phyloP scores from a whole-genome alignment of 2,888 invertebrate species.

The Blastobasis lacticolella region DNA sequence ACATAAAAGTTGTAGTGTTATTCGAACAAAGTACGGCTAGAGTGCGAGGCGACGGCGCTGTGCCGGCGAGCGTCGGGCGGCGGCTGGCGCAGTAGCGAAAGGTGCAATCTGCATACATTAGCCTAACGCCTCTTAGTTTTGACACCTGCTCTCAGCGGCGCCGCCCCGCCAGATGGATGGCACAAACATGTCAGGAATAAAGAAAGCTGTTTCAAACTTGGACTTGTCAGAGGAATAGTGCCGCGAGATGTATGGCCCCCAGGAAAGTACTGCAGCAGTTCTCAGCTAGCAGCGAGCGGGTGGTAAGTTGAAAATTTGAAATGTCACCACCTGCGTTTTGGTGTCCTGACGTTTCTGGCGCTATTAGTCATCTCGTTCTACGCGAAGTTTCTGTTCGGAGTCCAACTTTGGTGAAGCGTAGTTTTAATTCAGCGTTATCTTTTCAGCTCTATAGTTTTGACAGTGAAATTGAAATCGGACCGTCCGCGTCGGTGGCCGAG shows the following conservation, averaged over 20 bases:
- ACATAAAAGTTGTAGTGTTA: slow-evolving; percentile 20
- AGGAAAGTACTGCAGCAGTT: neutral
- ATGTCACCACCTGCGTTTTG: too few relatives aligned
- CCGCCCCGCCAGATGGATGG: slow-evolving; percentile 50
- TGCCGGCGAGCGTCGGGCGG: slow-evolving; percentile 28
- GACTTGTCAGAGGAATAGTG: slow-evolving; percentile 23
- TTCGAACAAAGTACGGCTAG: slow-evolving; percentile 31
- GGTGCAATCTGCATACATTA: slow-evolving; percentile 74
- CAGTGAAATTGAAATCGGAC: too few relatives aligned
- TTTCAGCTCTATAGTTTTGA: too few relatives aligned
- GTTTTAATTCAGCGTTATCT: too few relatives aligned
- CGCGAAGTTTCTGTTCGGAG: slow-evolving; percentile 11
- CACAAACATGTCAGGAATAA: slow-evolving; percentile 60
- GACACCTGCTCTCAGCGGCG: slow-evolving; percentile 64
- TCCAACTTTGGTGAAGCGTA: too few relatives aligned
- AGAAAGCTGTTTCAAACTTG: slow-evolving; percentile 47
- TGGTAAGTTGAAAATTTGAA: too few relatives aligned
- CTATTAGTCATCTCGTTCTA: too few relatives aligned
- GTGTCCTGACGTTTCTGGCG: too few relatives aligned
- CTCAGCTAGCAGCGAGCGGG: too few relatives aligned
- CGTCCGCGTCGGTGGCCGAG: too few relatives aligned
- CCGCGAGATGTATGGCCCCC: slow-evolving; percentile 10
- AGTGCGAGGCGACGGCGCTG: slow-evolving; percentile 47
- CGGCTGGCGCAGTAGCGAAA: slow-evolving; percentile 36
- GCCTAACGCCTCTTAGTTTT: slow-evolving; percentile 68